Percentiles rank a stretch among this genome's conserved stretches.
Evolutionary conservation across 64 coral and sea anemone species (phyloP).

Genomic region (Dendrophyllia cribrosa): DNA sequence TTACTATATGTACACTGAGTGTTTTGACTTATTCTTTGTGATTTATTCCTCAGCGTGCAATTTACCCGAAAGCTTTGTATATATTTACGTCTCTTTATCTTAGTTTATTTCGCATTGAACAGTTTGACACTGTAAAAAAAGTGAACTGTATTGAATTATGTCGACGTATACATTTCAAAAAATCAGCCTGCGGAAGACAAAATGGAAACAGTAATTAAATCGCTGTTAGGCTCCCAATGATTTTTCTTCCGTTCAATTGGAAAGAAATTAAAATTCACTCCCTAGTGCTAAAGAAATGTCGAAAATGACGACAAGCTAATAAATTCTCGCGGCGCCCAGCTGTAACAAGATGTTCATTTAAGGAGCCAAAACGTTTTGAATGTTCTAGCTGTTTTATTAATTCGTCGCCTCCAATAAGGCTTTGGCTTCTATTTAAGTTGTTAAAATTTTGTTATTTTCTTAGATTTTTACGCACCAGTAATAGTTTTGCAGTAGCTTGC

Average conservation of each 20-base stretch:
- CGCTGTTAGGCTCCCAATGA: not conserved
- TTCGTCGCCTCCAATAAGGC: not conserved
- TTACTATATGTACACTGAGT: not conserved
- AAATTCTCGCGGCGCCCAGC: not conserved
- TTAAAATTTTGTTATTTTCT: no score
- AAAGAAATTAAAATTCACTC: not conserved
- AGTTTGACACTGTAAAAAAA: not conserved
- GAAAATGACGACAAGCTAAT: not conserved
- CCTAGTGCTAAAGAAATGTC: not conserved
- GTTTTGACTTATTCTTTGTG: no score
- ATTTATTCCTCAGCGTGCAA: not conserved
- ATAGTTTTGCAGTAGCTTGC: not conserved
- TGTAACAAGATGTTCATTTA: slow-evolving; percentile 3
- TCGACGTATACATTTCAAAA: slow-evolving; percentile 1
- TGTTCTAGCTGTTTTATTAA: not conserved
- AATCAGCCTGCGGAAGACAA: not conserved
- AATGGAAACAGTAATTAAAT: not conserved
- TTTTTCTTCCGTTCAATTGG: not conserved
- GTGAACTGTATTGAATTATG: not conserved
- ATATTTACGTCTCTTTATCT: no score
- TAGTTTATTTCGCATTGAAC: not conserved
- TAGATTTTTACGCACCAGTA: no score
- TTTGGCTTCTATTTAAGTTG: no score
- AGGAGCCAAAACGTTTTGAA: not conserved
- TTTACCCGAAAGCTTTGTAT: no score